A percentile compares a stretch with the other conserved stretches of the same genome.
These are phyloP conservation scores for Phyto melanocephala DNA, from an alignment of 2,888 invertebrate species.

Conservation along the genomic window DNA sequence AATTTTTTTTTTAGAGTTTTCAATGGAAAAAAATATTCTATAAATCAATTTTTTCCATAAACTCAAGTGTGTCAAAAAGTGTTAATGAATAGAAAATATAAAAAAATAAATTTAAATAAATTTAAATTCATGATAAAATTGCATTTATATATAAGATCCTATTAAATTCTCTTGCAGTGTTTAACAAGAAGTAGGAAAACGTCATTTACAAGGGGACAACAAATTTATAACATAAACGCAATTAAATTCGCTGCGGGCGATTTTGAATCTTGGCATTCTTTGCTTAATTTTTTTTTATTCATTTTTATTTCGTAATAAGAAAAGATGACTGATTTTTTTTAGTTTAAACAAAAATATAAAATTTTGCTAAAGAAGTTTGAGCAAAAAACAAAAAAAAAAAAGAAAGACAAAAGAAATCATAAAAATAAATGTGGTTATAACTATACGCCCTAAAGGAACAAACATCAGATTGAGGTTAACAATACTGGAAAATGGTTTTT, in stretches of 20 bases:
- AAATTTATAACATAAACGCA: slow-evolving; percentile 75
- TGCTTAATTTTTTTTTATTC: neutral
- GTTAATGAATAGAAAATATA: too few relatives aligned
- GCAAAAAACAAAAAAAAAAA: neutral
- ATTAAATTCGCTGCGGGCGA: slow-evolving; percentile 76
- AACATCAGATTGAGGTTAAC: slow-evolving; percentile 56
- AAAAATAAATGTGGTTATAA: slow-evolving; percentile 55
- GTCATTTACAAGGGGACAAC: slow-evolving; percentile 69
- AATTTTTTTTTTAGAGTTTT: too few relatives aligned
- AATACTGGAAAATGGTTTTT: slow-evolving; percentile 54
- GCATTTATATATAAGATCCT: too few relatives aligned
- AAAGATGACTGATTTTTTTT: slow-evolving; percentile 25
- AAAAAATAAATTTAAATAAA: too few relatives aligned
- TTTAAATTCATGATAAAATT: too few relatives aligned
- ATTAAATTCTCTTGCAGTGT: slow-evolving; percentile 18
- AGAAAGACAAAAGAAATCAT: neutral
- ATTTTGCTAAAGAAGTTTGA: slow-evolving; percentile 25
- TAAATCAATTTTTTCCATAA: too few relatives aligned
- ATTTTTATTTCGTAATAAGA: neutral
- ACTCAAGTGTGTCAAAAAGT: too few relatives aligned
- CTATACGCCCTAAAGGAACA: slow-evolving; percentile 45
- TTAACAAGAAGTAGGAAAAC: slow-evolving; percentile 51
- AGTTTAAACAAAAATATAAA: slow-evolving; percentile 30
- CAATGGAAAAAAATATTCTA: too few relatives aligned
- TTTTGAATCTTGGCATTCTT: slow-evolving; percentile 67